These are phyloP conservation scores for Drosophila testacea DNA, from an alignment of 2,888 invertebrate genomes.

Conservation along the genomic window DNA sequence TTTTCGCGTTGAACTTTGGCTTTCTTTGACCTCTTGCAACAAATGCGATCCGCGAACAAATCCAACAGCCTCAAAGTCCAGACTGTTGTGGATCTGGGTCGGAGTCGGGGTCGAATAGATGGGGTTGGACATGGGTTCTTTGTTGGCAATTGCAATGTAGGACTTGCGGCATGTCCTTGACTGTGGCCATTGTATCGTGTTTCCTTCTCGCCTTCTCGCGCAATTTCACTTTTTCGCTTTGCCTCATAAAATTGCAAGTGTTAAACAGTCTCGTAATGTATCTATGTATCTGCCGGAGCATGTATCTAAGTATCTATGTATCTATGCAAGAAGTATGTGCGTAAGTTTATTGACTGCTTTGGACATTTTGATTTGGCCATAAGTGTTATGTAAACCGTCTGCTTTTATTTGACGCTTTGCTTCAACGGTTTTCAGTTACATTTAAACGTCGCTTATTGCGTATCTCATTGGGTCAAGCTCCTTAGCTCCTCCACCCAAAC, in stretches of 20 bases:
- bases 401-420: conserved; percentile 13
- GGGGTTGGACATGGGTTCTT: too few species aligned
- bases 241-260: conserved; percentile 72
- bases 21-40: conserved; percentile 56
- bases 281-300: conserved; percentile 17
- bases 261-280: conserved; percentile 45
- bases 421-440: conserved; percentile 50
- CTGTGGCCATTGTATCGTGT: conserved; percentile 69
- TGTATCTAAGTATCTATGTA: conserved; percentile 27
- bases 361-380: conserved; percentile 18
- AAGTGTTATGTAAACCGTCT: conserved; percentile 69
- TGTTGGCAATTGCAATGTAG: conserved; percentile 40
- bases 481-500: too few species aligned
- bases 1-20: conserved; percentile 60
- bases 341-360: conserved; percentile 64
- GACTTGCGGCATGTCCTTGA: conserved; percentile 75
- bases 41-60: conserved; percentile 22
- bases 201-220: conserved; percentile 27
- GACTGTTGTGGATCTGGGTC: conserved; percentile 16
- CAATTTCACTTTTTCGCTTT: conserved; percentile 69
- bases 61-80: conserved; percentile 24
- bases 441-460: conserved; percentile 41
- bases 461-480: conserved; percentile 4
- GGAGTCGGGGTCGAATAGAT: not conserved
- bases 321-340: conserved; percentile 14